Evolutionary conservation across 2,113 vertebrate genomes (phyloP), one percentile per base, ranked within the genome.

Genomic region (Tricholaema leucomelas): DNA sequence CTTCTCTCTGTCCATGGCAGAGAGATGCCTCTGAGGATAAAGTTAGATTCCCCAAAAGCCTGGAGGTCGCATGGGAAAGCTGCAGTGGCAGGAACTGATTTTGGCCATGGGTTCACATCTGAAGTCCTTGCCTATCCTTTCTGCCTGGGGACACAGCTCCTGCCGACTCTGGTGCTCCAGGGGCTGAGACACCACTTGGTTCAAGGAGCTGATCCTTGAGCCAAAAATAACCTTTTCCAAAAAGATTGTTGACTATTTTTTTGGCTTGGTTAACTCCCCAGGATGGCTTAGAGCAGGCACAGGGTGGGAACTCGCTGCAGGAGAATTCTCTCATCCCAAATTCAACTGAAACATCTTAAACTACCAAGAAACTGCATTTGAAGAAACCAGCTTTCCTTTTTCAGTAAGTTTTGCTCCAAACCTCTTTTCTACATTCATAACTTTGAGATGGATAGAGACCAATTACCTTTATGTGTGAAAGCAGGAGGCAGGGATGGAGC

Each of bases 101-200:
- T 0, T 1, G 15, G 73, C 40, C 15, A 2, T 1, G 78, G 66
- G 46, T 33, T 84, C 1, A 0, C 28, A 52, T 74, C 50, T 31
- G 48, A 44, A 46, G 28, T 38, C 74, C 74, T 40, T 50, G 16
- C 19, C 69, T n/a, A 31, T 46, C 50, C 8, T 75, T 40, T 74
- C 27, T 79, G 80, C 74, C 80, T 20, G 36, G 74, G 75, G 50
- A 74, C n/a, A 12, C 0, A 3, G 48, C 31, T 92, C 50, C 67
- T 64, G 54, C 46, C 42, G 46, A 11, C 23, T 10, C 66, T 63
- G 60, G 31, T 56, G 40, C 42, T 64, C 35, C 56, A 46, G 74
- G 5, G 73, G 14, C 35, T 0, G 2, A 35, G 67, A 58, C 3
- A 2, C 42, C 42, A 79, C 18, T 9, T 5, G 1, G 61, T 74